Evolutionary conservation across 2,888 invertebrate species (phyloP).

Genomic region (Aporophyla lueneburgensis): DNA sequence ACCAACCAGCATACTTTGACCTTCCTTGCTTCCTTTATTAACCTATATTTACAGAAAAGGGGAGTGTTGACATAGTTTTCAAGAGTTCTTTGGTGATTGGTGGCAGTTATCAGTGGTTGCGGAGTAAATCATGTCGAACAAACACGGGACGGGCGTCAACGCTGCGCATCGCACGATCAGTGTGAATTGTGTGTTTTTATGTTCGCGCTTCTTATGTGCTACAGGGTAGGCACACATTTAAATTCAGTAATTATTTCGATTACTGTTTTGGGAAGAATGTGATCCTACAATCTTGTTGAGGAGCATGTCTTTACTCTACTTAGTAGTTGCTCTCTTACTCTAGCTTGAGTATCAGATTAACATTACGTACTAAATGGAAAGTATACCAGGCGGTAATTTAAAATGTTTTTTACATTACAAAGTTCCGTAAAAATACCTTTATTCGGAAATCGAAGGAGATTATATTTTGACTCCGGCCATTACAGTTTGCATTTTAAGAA

Average conservation of each 20-base stretch:
- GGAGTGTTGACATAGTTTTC: conserved; percentile 47
- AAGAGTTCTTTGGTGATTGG: conserved; percentile 63
- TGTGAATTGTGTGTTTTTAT: conserved; percentile 64
- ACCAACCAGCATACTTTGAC: conserved; percentile 72
- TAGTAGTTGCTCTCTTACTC: background rate
- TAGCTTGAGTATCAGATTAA: background rate
- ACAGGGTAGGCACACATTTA: conserved; percentile 30
- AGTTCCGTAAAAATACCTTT: conserved; percentile 16
- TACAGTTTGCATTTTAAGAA: conserved; percentile 61
- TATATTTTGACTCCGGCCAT: conserved; percentile 33
- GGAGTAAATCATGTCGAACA: conserved; percentile 70
- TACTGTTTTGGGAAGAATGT: background rate
- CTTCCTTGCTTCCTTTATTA: conserved; percentile 62
- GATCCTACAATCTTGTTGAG: background rate
- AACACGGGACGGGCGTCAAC: conserved; percentile 68
- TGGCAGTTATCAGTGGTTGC: conserved; percentile 60
- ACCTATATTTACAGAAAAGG: conserved; percentile 38
- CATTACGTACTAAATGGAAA: background rate
- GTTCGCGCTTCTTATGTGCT: conserved; percentile 46
- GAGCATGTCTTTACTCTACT: background rate
- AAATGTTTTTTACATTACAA: background rate
- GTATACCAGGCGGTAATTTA: background rate
- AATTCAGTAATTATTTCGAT: conserved; percentile 6
- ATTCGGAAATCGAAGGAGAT: conserved; percentile 10
- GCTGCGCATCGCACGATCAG: conserved; percentile 67